Evolutionary conservation across 92 coral and sea anemone genomes (phyloP).

Genomic region (Epizoanthus scotinus): DNA sequence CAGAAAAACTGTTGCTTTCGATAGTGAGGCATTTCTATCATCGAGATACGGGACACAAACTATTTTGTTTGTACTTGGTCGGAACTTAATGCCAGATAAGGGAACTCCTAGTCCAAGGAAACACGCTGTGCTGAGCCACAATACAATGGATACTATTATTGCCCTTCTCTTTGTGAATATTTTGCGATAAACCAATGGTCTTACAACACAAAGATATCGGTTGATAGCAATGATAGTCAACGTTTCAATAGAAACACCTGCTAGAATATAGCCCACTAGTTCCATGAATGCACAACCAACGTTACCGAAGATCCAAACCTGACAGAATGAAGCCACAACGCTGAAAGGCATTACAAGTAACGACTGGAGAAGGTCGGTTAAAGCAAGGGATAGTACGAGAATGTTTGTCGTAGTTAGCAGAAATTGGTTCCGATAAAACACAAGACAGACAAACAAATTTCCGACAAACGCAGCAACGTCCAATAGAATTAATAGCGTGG

Average conservation of each 20-base stretch:
- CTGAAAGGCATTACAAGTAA: constrained; percentile 21
- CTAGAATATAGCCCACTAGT: constrained; percentile 10
- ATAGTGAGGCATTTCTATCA: background rate
- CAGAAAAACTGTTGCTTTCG: background rate
- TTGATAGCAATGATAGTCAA: constrained; percentile 22
- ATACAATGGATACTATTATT: background rate
- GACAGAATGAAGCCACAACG: background rate
- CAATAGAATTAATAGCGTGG: background rate
- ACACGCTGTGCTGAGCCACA: constrained; percentile 10
- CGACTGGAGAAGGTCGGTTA: constrained; percentile 26
- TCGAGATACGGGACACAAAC: constrained; percentile 15
- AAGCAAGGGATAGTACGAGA: background rate
- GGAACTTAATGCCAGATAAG: constrained; percentile 19
- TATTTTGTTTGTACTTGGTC: constrained; percentile 7
- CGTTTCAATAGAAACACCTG: constrained; percentile 25
- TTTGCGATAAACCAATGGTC: constrained; percentile 16
- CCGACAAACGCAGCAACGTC: constrained; percentile 24
- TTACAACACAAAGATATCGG: constrained; percentile 18
- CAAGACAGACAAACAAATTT: constrained; percentile 13
- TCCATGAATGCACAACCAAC: constrained; percentile 27
- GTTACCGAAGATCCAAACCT: constrained; percentile 16
- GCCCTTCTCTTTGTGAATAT: constrained; percentile 15
- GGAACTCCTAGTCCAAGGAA: constrained; percentile 8
- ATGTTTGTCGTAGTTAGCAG: constrained; percentile 24
- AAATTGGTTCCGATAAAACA: constrained; percentile 1